A percentile compares a stretch with the other conserved stretches of the same genome.
These are phyloP conservation scores for Acleris sparsana DNA, from an alignment of 2,888 invertebrate genomes.

Conservation along the genomic window DNA sequence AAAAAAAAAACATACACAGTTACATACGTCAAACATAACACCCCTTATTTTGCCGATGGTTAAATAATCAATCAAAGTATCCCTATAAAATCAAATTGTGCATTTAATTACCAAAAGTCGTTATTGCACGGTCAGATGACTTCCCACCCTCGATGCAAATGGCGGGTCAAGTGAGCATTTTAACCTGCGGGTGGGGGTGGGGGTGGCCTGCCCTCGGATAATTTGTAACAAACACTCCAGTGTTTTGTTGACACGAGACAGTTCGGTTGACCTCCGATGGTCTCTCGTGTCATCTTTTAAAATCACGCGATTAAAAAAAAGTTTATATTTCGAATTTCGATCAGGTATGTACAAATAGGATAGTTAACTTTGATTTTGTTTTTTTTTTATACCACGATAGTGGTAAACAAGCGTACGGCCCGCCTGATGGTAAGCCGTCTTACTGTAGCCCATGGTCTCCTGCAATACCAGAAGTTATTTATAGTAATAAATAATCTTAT, in stretches of 20 bases:
- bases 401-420: no score
- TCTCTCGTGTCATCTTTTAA: constrained; percentile 55
- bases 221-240: constrained; percentile 74
- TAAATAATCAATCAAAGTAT: constrained; percentile 12
- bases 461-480: no score
- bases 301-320: constrained; percentile 38
- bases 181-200: constrained; percentile 70
- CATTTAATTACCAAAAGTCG: constrained; percentile 40
- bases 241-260: constrained; percentile 67
- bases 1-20: no score
- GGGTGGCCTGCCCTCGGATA: constrained; percentile 70
- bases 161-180: constrained; percentile 75
- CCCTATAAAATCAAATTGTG: constrained; percentile 35
- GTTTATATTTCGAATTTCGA: background rate
- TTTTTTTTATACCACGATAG: no score
- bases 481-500: no score
- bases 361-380: no score
- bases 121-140: constrained; percentile 70
- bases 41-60: no score
- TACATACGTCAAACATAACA: no score
- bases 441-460: no score
- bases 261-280: constrained; percentile 70
- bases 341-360: constrained; percentile 16
- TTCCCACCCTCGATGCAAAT: constrained; percentile 61
- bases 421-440: no score